Conservation (phyloP, 2,113 vertebrate genomes). For the Proteles cristata region DNA sequence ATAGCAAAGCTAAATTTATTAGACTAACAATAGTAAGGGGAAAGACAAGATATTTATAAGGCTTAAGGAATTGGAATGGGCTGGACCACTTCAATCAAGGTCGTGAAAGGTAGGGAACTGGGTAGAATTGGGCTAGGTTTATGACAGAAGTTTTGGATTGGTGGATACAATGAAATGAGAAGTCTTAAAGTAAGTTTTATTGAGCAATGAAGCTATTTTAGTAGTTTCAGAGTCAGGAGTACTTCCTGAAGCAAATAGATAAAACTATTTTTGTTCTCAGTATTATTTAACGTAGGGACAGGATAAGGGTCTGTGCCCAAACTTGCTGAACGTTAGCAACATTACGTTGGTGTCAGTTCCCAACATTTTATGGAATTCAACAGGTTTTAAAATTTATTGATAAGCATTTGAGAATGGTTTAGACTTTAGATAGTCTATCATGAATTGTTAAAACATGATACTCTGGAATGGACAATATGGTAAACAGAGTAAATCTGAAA, state of each 20-base stretch:
- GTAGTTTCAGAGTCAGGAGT: background rate
- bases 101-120: background rate
- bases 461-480: background rate
- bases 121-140: background rate
- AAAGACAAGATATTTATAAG: background rate
- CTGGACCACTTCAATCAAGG: background rate
- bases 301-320: background rate
- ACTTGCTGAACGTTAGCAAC: background rate
- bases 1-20: background rate
- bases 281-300: background rate
- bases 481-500: background rate
- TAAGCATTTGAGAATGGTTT: background rate
- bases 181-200: background rate
- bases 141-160: background rate
- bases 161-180: background rate
- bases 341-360: background rate
- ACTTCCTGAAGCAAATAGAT: background rate
- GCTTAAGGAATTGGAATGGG: background rate
- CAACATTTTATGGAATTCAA: background rate
- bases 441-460: background rate
- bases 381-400: background rate
- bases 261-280: background rate
- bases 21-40: background rate
- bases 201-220: background rate
- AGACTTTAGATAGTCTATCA: background rate